Base-by-base conservation (phyloP, 2,113 vertebrate species). In the Anarrhichthys ocellatus region DNA sequence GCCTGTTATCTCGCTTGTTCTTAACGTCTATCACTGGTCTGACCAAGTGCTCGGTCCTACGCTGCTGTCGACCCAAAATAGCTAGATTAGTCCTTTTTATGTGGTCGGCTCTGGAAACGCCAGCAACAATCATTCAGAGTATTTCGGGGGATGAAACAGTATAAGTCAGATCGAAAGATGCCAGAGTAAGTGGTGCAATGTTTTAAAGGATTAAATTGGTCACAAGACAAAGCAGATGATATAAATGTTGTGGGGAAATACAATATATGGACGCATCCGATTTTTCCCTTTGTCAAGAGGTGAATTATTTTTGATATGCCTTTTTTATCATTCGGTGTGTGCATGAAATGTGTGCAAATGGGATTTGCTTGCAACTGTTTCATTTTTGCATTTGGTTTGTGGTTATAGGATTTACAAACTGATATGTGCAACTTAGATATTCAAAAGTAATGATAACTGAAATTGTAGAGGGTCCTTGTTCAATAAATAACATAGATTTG, bases 401-500 rank as follows among this genome's bases (percentile, higher is more conserved):
- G 65, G 48, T 78, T 87, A 82, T 44, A 87, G 64, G 76, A 87
- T 88, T 79, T 74, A 85, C 64, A 87, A 92, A 94, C 81, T 84
- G 89, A 93, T 93, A 91, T 89, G 92, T 76, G 58, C 69, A 94
- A 92, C 90, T 88, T 78, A 91, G 85, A 88, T 52, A 83, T 86
- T 92, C 40, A 89, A 91, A 93, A 89, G 42, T 83, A 91, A 92
- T 66, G 52, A 86, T 59, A 93, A 91, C 91, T 84, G 81, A 94
- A 92, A 90, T 88, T 64, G 81, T 81, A 90, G 89, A 92, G 93
- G 93, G 92, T 92, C 90, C 90, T 87, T 73, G 69, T 82, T 84
- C 75, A 89, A 92, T 92, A 92, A 90, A 94, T 89, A 89, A 92
- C 89, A 89, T 88, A 82, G 86, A 91, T 92, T 92, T 92, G 87